Conservation (phyloP, 2,113 vertebrate species). For the Trogon surrucura region DNA sequence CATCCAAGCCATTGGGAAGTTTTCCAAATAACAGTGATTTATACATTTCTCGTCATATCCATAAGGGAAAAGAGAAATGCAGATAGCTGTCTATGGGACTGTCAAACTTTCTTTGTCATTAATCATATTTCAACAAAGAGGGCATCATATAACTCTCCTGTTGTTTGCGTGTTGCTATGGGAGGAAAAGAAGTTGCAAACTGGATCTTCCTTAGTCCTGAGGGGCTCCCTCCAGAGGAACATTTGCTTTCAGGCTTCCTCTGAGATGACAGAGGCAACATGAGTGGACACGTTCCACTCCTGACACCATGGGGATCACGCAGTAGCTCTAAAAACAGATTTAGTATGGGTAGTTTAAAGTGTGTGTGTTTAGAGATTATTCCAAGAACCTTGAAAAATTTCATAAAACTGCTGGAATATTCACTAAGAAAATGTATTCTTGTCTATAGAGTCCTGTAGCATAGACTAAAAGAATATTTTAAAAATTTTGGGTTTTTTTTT, state of each 20-base stretch:
- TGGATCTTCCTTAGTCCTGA: neutral
- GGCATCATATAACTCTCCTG: neutral
- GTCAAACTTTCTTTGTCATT: neutral
- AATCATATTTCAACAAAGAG: neutral
- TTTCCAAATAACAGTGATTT: neutral
- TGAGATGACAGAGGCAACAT: slow-evolving; percentile 3
- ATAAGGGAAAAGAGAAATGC: neutral
- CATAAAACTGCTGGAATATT: neutral
- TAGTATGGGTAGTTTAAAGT: neutral
- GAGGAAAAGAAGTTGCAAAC: slow-evolving; percentile 46
- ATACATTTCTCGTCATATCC: neutral
- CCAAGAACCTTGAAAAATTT: neutral
- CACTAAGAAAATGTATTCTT: neutral
- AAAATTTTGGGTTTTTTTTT: neutral
- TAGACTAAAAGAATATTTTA: neutral
- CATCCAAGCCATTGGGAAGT: neutral
- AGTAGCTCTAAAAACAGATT: neutral
- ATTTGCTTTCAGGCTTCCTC: neutral
- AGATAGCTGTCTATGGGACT: neutral
- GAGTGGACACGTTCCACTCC: slow-evolving; percentile 23
- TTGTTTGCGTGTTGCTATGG: neutral
- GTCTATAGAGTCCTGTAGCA: neutral
- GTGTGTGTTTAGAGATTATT: neutral
- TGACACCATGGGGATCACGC: neutral
- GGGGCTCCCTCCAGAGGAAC: slow-evolving; percentile 56